Percentiles rank a stretch among this genome's conserved stretches.
Evolutionary conservation across 64 coral and sea anemone species (phyloP).

Genomic region (Dendronephthya gigantea): DNA sequence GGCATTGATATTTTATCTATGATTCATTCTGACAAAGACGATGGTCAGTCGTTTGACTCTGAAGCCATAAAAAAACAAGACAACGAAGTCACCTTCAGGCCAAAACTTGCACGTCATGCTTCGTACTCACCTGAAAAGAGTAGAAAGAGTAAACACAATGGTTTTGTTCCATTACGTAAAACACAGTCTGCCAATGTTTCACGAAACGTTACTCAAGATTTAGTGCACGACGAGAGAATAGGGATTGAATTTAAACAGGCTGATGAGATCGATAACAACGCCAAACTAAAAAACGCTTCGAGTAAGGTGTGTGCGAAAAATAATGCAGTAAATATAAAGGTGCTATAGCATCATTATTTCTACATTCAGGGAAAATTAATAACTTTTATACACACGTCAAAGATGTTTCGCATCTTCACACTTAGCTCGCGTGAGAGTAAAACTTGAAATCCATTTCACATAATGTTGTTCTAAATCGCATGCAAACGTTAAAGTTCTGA

Average conservation of each 20-base stretch:
- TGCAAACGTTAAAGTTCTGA: no score
- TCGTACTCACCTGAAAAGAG: neutral
- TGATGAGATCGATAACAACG: neutral
- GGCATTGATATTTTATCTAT: neutral
- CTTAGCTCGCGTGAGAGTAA: no score
- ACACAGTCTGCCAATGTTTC: neutral
- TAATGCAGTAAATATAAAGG: neutral
- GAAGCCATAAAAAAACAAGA: neutral
- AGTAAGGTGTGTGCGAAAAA: neutral
- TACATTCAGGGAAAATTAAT: no score
- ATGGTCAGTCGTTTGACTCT: neutral
- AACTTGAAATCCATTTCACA: no score
- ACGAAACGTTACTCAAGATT: neutral
- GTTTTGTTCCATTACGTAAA: neutral
- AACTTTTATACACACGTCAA: no score
- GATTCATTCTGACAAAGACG: neutral
- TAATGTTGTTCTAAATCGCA: no score
- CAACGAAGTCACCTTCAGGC: neutral
- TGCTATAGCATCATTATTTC: no score
- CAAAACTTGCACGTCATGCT: neutral
- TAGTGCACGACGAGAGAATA: neutral
- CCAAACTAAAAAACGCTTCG: neutral
- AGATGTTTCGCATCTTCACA: no score
- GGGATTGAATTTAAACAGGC: neutral
- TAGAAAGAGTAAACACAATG: neutral